phyloP scores from a whole-genome alignment of 2,888 invertebrate species.

The Watsonalla cultraria region DNA sequence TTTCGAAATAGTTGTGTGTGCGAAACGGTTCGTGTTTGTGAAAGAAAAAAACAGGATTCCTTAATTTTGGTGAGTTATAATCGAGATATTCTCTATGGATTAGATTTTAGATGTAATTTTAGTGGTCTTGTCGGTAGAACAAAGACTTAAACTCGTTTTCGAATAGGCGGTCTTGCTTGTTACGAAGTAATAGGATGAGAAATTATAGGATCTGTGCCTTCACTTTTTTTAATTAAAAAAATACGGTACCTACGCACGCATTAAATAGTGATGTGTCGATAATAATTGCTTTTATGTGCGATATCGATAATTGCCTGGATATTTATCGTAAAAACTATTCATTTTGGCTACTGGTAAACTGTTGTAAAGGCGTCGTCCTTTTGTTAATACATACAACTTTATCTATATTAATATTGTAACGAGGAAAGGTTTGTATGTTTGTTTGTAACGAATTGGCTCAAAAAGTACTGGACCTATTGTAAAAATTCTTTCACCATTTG shows the following conservation, averaged over 20 bases:
- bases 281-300: background rate
- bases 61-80: constrained; percentile 19
- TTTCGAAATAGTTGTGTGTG: constrained; percentile 43
- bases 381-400: too few species aligned
- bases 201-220: constrained; percentile 13
- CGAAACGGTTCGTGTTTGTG: constrained; percentile 43
- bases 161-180: constrained; percentile 41
- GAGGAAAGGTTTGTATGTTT: too few species aligned
- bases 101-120: background rate
- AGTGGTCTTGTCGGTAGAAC: constrained; percentile 35
- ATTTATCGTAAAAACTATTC: too few species aligned
- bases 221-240: constrained; percentile 39
- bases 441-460: too few species aligned
- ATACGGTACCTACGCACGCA: constrained; percentile 37
- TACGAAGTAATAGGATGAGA: constrained; percentile 34
- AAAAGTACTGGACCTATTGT: too few species aligned
- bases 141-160: constrained; percentile 60
- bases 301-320: constrained; percentile 3
- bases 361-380: too few species aligned
- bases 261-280: constrained; percentile 25
- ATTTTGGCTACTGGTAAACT: too few species aligned
- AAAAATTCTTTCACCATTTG: too few species aligned
- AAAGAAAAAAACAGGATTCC: constrained; percentile 47
- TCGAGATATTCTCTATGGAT: constrained; percentile 8
- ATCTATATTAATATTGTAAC: too few species aligned